phyloP scores from a whole-genome alignment of 2,113 vertebrate genomes.

The Oriolus oriolus region DNA sequence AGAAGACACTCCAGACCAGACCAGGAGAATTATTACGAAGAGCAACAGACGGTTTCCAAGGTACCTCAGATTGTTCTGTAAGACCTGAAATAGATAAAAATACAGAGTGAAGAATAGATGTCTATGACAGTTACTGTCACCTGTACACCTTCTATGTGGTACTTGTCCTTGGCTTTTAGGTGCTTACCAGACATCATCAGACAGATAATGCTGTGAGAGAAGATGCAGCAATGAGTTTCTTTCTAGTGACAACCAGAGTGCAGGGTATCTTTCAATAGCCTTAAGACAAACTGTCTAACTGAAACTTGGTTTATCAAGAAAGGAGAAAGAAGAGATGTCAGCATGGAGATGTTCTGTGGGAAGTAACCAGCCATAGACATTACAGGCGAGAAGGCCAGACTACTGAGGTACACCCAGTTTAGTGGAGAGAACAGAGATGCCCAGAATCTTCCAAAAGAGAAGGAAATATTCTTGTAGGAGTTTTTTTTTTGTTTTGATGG shows the following conservation, averaged over 20 bases:
- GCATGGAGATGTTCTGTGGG: neutral
- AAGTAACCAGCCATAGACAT: neutral
- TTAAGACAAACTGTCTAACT: neutral
- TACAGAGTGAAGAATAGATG: neutral
- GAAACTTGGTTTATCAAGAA: neutral
- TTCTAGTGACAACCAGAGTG: neutral
- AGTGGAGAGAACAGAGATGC: neutral
- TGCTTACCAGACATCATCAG: neutral
- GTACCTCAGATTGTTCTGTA: neutral
- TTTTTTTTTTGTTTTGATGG: neutral
- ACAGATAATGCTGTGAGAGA: neutral
- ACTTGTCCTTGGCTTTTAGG: neutral
- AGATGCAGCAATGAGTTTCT: fast-evolving
- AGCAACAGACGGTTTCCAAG: neutral
- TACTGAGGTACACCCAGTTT: neutral
- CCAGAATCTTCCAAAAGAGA: neutral
- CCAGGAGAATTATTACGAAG: neutral
- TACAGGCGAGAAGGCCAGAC: neutral
- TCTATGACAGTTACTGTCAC: neutral
- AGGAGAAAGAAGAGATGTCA: neutral
- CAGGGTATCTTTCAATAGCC: neutral
- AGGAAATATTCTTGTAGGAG: neutral
- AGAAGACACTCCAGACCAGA: neutral
- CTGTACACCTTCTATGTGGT: neutral
- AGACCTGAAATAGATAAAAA: neutral